Base-by-base conservation (phyloP, 2,113 vertebrate genomes). In the Malurus elegans region DNA sequence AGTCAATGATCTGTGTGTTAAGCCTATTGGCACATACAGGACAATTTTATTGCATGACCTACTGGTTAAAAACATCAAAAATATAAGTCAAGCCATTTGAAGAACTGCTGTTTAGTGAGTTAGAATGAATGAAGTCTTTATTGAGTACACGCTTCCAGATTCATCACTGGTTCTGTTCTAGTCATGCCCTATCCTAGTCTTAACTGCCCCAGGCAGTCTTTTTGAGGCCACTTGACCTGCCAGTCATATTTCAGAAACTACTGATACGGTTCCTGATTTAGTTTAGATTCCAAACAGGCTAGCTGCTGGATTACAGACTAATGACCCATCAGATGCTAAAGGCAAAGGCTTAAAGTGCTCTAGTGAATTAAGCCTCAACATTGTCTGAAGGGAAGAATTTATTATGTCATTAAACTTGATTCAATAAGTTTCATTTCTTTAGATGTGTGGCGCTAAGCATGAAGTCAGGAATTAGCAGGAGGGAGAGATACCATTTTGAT, bases 241-340 rank as follows among this genome's bases (percentile, higher is more conserved):
- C 92, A 97, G 96, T 98, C 97, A 97, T 98, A 98, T 98, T 98
- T 98, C 96, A 98, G 97, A 97, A 98, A 97, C 92, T 97, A 97
- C 96, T 92, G 97, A 98, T 98, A 98, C 89, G 97, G 96, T 98
- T 95, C 90, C 97, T 98, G 97, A 97, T 98, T 97, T 97, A 97
- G 97, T 98, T 98, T 97, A 97, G 97, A 98, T 96, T 97, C 96
- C 51, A 90, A 97, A 97, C 96, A 97, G 95, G 96, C 96, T 64
- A 34, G 92, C 96, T 98, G 92, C 90, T 98, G 97, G 97, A 98
- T 98, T 98, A 97, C 97, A 98, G 96, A 95, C 97, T 98, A 98
- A 98, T 98, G 98, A 98, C 97, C 97, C 97, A 98, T 98, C 97
- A 93, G 95, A 97, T 84, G 97, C 98, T 98, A 91, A 98, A 98